Conservation (phyloP, 2,888 invertebrate species). For the Chirona hameri region DNA sequence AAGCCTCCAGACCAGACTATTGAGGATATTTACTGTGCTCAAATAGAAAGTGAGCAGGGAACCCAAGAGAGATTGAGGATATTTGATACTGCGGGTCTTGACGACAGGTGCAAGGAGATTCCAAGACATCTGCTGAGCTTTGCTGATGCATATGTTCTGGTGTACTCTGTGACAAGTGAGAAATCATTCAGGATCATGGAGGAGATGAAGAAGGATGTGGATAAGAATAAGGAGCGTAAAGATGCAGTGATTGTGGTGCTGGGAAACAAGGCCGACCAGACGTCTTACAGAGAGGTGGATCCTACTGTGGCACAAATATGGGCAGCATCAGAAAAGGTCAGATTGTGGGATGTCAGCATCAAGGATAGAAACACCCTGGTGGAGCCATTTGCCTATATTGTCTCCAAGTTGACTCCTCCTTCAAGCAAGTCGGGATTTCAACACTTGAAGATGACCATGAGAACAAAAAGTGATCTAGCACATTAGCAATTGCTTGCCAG, state of each 20-base stretch:
- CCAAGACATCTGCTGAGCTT: neutral
- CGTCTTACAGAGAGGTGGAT: neutral
- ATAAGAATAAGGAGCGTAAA: neutral
- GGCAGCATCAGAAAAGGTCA: slow-evolving; percentile 6
- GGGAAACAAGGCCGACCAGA: slow-evolving; percentile 1
- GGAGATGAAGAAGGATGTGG: neutral
- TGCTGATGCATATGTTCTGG: slow-evolving; percentile 12
- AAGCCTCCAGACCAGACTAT: neutral
- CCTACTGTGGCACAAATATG: slow-evolving; percentile 4
- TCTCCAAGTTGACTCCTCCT: neutral
- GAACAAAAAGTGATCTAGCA: neutral
- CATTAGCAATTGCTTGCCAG: neutral
- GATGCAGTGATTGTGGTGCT: neutral
- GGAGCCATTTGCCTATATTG: slow-evolving; percentile 4
- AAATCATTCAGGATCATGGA: slow-evolving; percentile 6
- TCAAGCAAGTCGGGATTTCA: neutral
- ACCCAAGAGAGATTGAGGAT: neutral
- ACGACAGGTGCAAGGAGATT: neutral
- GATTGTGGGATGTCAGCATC: slow-evolving; percentile 5
- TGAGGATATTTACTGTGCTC: neutral
- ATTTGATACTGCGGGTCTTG: slow-evolving; percentile 4
- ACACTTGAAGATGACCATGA: neutral
- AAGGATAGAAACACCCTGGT: neutral
- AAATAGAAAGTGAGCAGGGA: slow-evolving; percentile 23
- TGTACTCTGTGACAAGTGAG: slow-evolving; percentile 7